A percentile compares a stretch with the other conserved stretches of the same genome.
phyloP scores from a whole-genome alignment of 2,888 invertebrate genomes.

The Meteorus cinctellus region DNA sequence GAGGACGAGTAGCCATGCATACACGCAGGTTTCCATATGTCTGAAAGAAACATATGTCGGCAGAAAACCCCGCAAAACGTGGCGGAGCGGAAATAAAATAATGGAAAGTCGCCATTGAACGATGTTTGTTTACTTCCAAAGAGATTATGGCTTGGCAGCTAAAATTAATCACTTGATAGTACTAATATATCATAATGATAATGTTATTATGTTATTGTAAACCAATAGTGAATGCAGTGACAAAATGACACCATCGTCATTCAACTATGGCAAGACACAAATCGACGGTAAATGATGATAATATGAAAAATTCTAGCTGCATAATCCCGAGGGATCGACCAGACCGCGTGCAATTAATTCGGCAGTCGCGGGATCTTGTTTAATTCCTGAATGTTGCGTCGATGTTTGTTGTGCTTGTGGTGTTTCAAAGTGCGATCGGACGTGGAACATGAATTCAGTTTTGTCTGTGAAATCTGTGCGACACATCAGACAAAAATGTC shows the following conservation, averaged over 20 bases:
- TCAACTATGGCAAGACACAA: constrained; percentile 70
- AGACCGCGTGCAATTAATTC: constrained; percentile 70
- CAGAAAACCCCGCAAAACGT: constrained; percentile 8
- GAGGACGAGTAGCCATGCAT: constrained; percentile 53
- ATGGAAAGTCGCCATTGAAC: not conserved
- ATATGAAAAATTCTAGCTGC: constrained; percentile 68
- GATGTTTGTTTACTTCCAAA: constrained; percentile 2
- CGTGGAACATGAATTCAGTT: constrained; percentile 82
- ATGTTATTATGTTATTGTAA: not conserved
- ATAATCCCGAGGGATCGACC: constrained; percentile 69
- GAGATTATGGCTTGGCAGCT: constrained; percentile 18
- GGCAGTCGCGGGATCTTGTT: constrained; percentile 69
- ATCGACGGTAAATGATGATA: constrained; percentile 62
- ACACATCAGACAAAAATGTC: constrained; percentile 79
- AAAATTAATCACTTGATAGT: constrained; percentile 13
- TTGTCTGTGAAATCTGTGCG: constrained; percentile 80
- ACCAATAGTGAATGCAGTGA: not conserved
- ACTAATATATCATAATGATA: constrained; percentile 13
- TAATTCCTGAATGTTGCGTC: constrained; percentile 59
- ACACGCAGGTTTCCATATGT: constrained; percentile 41
- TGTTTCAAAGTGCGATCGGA: constrained; percentile 79
- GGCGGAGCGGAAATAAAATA: not conserved
- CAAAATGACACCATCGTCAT: constrained; percentile 56
- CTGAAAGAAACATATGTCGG: constrained; percentile 20
- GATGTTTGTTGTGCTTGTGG: constrained; percentile 62